Evolutionary conservation across 1,140 invertebrate genomes (phyloP).

Genomic region (Pogonomyrmex barbatus): DNA sequence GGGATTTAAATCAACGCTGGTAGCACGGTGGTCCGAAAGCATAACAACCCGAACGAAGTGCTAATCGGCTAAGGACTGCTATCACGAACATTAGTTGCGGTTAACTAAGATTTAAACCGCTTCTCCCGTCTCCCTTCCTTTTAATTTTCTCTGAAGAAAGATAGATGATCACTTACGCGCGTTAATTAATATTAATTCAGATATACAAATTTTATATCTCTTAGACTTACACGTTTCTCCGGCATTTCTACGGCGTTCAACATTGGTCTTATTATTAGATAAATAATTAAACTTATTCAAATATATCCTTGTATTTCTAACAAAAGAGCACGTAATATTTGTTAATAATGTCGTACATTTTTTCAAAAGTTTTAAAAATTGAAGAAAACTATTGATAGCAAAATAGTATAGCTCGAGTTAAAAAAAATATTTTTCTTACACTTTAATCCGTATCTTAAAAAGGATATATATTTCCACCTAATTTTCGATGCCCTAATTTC

Average conservation of each 20-base stretch:
- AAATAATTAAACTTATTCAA: background rate
- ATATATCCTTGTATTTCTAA: too few relatives aligned
- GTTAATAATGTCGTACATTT: background rate
- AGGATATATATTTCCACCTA: background rate
- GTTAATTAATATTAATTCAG: background rate
- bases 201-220: background rate
- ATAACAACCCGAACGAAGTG: background rate
- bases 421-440: background rate
- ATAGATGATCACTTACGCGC: background rate
- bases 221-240: background rate
- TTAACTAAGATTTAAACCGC: slow-evolving; percentile 33
- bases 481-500: background rate
- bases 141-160: background rate
- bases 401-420: background rate
- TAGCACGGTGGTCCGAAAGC: background rate
- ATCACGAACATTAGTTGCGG: slow-evolving; percentile 11
- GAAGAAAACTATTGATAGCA: background rate
- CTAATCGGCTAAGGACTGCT: slow-evolving; percentile 21
- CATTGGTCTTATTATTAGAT: background rate
- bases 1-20: slow-evolving; percentile 37
- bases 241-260: background rate
- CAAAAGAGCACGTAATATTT: background rate
- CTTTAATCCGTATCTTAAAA: background rate
- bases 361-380: background rate
- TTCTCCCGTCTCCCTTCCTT: background rate